Percentiles rank a stretch among this genome's conserved stretches.
These are phyloP conservation scores for Aphrophora alni DNA, from an alignment of 2,888 invertebrate genomes.

Conservation along the genomic window DNA sequence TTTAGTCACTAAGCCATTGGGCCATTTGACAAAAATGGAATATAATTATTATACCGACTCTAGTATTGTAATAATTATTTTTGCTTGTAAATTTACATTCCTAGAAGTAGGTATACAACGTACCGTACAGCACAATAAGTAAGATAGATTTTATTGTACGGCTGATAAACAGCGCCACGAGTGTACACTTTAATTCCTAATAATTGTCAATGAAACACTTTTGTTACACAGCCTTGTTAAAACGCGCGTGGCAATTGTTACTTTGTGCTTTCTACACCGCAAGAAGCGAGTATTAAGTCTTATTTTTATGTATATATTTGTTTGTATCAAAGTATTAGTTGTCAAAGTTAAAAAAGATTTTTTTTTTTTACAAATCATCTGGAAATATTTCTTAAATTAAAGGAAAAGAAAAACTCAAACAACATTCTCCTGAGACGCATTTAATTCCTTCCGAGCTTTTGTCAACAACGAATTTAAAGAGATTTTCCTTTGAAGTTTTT, in stretches of 20 bases:
- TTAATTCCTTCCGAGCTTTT: neutral
- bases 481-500: neutral
- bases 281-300: neutral
- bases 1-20: no score
- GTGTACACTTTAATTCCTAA: neutral
- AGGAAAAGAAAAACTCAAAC: slow-evolving; percentile 7
- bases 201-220: neutral
- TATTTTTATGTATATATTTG: neutral
- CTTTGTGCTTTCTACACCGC: neutral
- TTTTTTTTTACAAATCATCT: neutral
- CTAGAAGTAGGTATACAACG: no score
- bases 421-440: neutral
- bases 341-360: neutral
- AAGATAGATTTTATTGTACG: neutral
- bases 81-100: no score
- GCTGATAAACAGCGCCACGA: neutral
- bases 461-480: slow-evolving; percentile 2
- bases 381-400: slow-evolving; percentile 3
- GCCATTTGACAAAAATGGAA: no score
- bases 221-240: no score
- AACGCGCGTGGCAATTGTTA: neutral
- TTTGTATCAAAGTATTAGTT: neutral
- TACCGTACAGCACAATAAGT: no score
- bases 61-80: no score
- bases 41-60: no score